A percentile compares a stretch with the other conserved stretches of the same genome.
These are phyloP conservation scores for Scaeva pyrastri DNA, from an alignment of 2,888 invertebrate species.

Conservation along the genomic window DNA sequence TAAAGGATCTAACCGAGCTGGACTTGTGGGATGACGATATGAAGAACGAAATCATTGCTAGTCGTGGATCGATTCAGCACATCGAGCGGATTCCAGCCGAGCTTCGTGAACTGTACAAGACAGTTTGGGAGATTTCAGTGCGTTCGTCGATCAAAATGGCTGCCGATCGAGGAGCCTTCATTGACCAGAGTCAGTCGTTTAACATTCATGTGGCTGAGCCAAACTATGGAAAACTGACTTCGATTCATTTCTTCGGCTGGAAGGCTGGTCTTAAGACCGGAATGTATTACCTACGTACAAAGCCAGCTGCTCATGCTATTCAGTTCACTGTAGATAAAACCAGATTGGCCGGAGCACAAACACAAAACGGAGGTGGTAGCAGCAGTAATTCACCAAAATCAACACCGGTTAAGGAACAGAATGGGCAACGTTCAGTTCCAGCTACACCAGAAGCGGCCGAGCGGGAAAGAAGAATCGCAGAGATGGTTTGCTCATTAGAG, in stretches of 20 bases:
- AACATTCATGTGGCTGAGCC: conserved; percentile 99
- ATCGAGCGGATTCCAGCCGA: conserved; percentile 93
- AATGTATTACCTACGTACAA: conserved; percentile 99
- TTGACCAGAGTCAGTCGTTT: conserved; percentile 99
- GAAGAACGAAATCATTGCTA: conserved; percentile 96
- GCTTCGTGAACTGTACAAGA: conserved; percentile 95
- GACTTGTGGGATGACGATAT: conserved; percentile 97
- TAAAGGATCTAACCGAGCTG: conserved; percentile 95
- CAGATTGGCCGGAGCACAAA: conserved; percentile 83
- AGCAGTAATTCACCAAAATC: conserved; percentile 58
- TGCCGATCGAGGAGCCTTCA: conserved; percentile 98
- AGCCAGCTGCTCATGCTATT: conserved; percentile 97
- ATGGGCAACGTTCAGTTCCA: conserved; percentile 38
- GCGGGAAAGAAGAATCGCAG: conserved; percentile 87
- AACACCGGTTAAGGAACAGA: conserved; percentile 43
- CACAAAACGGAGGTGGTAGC: conserved; percentile 67
- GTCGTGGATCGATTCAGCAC: conserved; percentile 96
- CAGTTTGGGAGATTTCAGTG: conserved; percentile 98
- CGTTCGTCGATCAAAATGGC: conserved; percentile 98
- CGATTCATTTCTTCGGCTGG: conserved; percentile 99
- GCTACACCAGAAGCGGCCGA: conserved; percentile 72
- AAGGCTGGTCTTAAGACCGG: conserved; percentile 98
- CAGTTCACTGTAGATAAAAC: conserved; percentile 98
- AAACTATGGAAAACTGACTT: conserved; percentile 95
- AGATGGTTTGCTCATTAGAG: conserved; percentile 93